Conservation (phyloP, 2,888 invertebrate species). For the Drosophila formosana region DNA sequence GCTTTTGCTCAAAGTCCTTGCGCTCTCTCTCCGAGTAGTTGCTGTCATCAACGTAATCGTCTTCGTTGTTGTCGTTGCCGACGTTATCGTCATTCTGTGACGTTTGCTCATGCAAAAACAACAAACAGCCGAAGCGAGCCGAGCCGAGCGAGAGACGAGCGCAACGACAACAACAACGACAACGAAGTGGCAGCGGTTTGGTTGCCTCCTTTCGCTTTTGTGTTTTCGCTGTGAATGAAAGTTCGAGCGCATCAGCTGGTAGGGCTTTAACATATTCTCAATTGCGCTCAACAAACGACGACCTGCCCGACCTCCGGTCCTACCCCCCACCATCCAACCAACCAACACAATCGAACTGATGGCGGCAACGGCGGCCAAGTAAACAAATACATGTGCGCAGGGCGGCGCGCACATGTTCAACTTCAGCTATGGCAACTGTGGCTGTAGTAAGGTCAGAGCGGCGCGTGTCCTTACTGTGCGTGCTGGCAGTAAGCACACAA, state of each 20-base stretch:
- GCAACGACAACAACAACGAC: background rate
- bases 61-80: slow-evolving; percentile 22
- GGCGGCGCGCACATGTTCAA: slow-evolving; percentile 69
- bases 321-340: background rate
- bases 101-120: slow-evolving; percentile 54
- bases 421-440: slow-evolving; percentile 22
- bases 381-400: slow-evolving; percentile 79
- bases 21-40: slow-evolving; percentile 40
- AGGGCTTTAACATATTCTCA: slow-evolving; percentile 72
- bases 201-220: slow-evolving; percentile 55
- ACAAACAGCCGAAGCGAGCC: slow-evolving; percentile 36
- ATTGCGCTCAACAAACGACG: slow-evolving; percentile 58
- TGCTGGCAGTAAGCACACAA: slow-evolving; percentile 30
- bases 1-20: slow-evolving; percentile 49
- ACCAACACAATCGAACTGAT: slow-evolving; percentile 10
- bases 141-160: slow-evolving; percentile 34
- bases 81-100: slow-evolving; percentile 54
- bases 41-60: slow-evolving; percentile 27
- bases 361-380: slow-evolving; percentile 66
- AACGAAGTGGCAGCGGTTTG: slow-evolving; percentile 45
- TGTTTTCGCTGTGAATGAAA: slow-evolving; percentile 76
- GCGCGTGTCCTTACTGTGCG: slow-evolving; percentile 66
- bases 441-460: slow-evolving; percentile 71
- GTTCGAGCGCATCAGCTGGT: slow-evolving; percentile 76
- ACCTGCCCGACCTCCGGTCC: background rate